Evolutionary conservation across 2,797 vertebrate genomes (phyloP), one percentile per base, ranked within the genome.

Genomic region (Syngnathus acus): DNA sequence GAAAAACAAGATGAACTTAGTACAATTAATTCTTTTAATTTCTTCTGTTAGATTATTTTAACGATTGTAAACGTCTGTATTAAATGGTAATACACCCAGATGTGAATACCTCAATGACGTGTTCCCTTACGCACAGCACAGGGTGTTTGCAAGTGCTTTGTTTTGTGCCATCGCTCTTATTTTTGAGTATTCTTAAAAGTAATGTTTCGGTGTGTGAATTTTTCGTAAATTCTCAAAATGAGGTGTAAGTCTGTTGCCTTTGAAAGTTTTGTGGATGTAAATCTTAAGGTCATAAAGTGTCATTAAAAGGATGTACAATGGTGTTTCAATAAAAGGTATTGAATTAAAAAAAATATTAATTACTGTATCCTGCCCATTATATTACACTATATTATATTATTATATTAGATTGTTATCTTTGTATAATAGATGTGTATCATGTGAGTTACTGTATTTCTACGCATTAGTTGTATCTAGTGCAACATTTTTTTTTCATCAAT

Each of bases 271-370:
- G 59, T 61, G 59, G 40, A 43, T 42, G n/a, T 60, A 5, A 16
- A 54, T 58, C 32, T 58, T 38, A 37, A 57, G 16, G 57, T 59
- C 37, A 10, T 38, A 19, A 57, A 61, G 60, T 62, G 60, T 62
- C 16, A 26, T 57, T 54, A 42, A 62, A 23, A 62, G 60, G 11
- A 16, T 62, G 40, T 43, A 59, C 42, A 7, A 45, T 45, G 60
- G n/a, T 21, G 38, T 62, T 62, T 62, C 42, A 62, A 62, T 62
- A 45, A 62, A 62, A 62, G 21, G 16, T 11, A 23, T 26, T 62
- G 40, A 45, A 45, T 62, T 6, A 14, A 45, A 45, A 40, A 26
- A 13, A 54, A 32, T 4, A 9, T 51, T 9, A 21, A 1, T 51
- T 9, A 10, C n/a, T 51, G 47, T 50, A 50, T 50, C 19, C 8